phyloP scores from a whole-genome alignment of 1,140 invertebrate species.

The Caenorhabditis brenneri region DNA sequence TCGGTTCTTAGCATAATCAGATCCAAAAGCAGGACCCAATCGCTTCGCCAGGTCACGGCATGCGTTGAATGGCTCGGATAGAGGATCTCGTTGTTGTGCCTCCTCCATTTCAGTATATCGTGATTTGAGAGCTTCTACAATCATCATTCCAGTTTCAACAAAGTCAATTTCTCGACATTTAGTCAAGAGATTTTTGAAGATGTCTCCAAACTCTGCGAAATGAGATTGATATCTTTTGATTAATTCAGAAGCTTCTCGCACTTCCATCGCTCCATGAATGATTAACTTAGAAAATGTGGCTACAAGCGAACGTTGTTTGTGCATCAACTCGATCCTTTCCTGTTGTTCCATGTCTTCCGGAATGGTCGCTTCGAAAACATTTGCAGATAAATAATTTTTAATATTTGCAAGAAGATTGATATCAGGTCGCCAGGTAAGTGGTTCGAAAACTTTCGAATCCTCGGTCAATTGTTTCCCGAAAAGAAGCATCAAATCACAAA shows the following conservation, averaged over 20 bases:
- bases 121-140: conserved; percentile 87
- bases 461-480: conserved; percentile 85
- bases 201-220: conserved; percentile 99
- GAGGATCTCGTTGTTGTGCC: conserved; percentile 55
- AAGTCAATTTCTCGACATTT: conserved; percentile 97
- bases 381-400: conserved; percentile 73
- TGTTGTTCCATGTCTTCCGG: conserved; percentile 72
- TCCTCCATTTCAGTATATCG: conserved; percentile 75
- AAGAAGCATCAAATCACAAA: conserved; percentile 83
- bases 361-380: conserved; percentile 88
- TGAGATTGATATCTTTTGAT: conserved; percentile 77
- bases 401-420: conserved; percentile 69
- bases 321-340: conserved; percentile 42
- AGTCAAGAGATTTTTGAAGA: conserved; percentile 93
- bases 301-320: conserved; percentile 79
- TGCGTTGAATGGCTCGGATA: conserved; percentile 54
- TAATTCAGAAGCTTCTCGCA: conserved; percentile 91
- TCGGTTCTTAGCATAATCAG: conserved; percentile 94
- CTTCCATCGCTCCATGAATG: conserved; percentile 93
- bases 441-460: conserved; percentile 75
- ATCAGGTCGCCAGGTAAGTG: conserved; percentile 78
- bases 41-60: conserved; percentile 87
- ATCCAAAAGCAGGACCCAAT: conserved; percentile 93
- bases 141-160: conserved; percentile 90
- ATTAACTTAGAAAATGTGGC: conserved; percentile 96